phyloP scores from a whole-genome alignment of 2,113 vertebrate species.

The Macroglossus sobrinus region DNA sequence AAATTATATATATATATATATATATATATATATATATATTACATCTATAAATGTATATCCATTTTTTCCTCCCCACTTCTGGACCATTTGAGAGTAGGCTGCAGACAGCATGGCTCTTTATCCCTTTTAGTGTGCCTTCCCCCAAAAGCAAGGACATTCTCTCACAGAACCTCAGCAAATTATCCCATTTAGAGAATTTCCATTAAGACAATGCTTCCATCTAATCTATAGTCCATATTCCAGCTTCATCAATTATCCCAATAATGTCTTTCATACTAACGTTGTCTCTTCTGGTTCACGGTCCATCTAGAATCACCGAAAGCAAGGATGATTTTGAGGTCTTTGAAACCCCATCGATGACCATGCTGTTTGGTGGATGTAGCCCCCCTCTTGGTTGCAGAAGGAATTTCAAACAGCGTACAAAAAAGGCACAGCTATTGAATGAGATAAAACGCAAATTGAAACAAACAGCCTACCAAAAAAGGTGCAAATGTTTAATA shows the following conservation, averaged over 20 bases:
- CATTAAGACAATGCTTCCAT: not conserved
- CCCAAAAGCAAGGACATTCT: not conserved
- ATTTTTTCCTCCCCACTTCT: not conserved
- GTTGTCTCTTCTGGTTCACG: not conserved
- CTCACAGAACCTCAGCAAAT: not conserved
- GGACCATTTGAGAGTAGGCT: not conserved
- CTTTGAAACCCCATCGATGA: not conserved
- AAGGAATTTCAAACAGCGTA: not conserved
- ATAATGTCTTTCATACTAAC: not conserved
- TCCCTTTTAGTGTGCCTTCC: not conserved
- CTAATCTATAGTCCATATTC: not conserved
- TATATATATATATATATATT: too few relatives aligned
- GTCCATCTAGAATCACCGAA: not conserved
- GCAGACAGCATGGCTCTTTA: not conserved
- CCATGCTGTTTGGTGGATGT: not conserved
- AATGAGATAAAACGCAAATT: not conserved
- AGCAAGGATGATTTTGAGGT: not conserved
- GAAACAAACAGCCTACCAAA: not conserved
- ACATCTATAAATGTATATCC: not conserved
- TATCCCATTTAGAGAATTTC: not conserved
- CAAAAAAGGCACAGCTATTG: not conserved
- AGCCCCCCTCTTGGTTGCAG: not conserved
- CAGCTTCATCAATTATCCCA: not conserved
- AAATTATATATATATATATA: too few relatives aligned
- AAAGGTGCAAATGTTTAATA: not conserved